Percentiles rank a stretch among this genome's conserved stretches.
phyloP scores from a whole-genome alignment of 2,888 invertebrate genomes.

The Apomyelois bistriatella region DNA sequence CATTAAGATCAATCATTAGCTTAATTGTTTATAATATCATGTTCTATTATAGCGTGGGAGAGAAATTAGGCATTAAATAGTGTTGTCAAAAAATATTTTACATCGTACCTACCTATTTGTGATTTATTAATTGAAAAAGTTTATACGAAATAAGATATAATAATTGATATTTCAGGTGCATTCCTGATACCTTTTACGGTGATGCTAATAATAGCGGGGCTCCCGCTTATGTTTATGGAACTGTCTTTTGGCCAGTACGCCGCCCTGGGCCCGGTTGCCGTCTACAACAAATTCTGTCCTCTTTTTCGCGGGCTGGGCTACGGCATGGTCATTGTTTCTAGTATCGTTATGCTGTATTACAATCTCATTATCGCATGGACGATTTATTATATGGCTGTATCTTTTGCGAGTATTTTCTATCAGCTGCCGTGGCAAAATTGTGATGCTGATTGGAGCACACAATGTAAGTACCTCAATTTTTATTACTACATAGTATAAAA shows the following conservation, averaged over 20 bases:
- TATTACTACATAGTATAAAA: no score
- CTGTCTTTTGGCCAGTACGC: constrained; percentile 92
- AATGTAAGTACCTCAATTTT: constrained; percentile 63
- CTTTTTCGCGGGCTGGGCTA: constrained; percentile 87
- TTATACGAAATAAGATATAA: no score
- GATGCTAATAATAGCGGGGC: constrained; percentile 88
- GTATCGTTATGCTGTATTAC: constrained; percentile 87
- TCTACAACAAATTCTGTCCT: constrained; percentile 89
- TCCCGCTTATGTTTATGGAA: constrained; percentile 92
- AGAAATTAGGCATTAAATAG: no score
- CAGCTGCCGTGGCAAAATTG: constrained; percentile 87
- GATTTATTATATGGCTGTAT: constrained; percentile 84
- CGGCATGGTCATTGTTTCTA: constrained; percentile 88
- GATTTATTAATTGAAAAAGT: no score
- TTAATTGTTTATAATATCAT: no score
- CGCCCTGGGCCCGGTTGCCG: constrained; percentile 87
- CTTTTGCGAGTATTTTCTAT: constrained; percentile 82
- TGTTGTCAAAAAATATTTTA: no score
- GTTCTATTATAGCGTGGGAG: no score
- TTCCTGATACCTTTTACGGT: constrained; percentile 91
- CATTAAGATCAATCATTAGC: no score
- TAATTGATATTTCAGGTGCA: constrained; percentile 77
- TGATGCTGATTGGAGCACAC: constrained; percentile 84
- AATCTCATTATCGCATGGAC: constrained; percentile 90
- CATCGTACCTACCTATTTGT: no score